A percentile compares a stretch with the other conserved stretches of the same genome.
Evolutionary conservation across 1,140 invertebrate genomes (phyloP).

Genomic region (Laupala kohalensis): DNA sequence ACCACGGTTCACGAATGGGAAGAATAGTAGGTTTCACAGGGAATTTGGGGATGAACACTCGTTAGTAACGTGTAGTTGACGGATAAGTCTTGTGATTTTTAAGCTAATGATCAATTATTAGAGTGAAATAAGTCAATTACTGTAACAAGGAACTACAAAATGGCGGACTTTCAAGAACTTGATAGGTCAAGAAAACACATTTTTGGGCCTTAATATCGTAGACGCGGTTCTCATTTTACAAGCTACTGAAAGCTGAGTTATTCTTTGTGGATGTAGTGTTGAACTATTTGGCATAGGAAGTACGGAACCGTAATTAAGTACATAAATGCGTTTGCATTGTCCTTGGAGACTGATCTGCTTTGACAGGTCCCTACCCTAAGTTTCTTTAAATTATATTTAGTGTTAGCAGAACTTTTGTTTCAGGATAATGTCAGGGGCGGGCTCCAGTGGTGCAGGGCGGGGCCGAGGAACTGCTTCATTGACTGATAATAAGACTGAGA

Average conservation of each 20-base stretch:
- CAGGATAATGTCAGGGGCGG: slow-evolving; percentile 31
- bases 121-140: neutral
- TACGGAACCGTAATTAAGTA: neutral
- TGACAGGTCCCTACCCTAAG: neutral
- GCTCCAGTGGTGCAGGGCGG: slow-evolving; percentile 44
- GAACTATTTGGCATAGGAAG: too few relatives aligned
- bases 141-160: slow-evolving; percentile 1
- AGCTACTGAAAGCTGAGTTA: neutral
- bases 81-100: too few relatives aligned
- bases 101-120: too few relatives aligned
- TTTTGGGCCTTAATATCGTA: neutral
- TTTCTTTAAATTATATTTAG: neutral
- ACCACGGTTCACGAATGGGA: too few relatives aligned
- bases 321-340: neutral
- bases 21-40: too few relatives aligned
- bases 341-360: neutral
- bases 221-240: neutral
- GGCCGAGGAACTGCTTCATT: slow-evolving; percentile 38
- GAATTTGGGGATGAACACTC: too few relatives aligned
- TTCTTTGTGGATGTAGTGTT: neutral
- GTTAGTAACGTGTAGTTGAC: too few relatives aligned
- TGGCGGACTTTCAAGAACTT: neutral
- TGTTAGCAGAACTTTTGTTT: neutral
- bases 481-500: slow-evolving; percentile 55
- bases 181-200: neutral